Evolutionary conservation across 2,888 invertebrate genomes (phyloP), one percentile per base, ranked within the genome.

Genomic region (Spilarctia lutea): DNA sequence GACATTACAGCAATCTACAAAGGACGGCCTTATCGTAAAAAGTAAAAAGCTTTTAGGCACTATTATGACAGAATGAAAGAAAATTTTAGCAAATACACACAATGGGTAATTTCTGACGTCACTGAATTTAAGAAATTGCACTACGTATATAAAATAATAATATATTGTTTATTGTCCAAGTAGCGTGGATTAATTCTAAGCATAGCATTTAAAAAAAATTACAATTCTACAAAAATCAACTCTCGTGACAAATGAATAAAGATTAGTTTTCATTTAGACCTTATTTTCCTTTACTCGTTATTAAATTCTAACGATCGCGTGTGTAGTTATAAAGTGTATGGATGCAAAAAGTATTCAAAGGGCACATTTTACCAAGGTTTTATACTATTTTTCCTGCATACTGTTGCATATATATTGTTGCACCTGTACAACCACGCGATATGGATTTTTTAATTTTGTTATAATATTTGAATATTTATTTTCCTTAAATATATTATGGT

Each of bases 1-100:
- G 48, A 48, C 11, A 68, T 27, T 45, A 11, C 45, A 68, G 27
- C 27, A 20, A 4, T 48, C 10, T 45, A 68, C 20, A 68, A 48
- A 33, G 48, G 48, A 24, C 33, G 68, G 30, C 68, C 45, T 45
- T 68, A 20, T 68, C 68, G 24, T 33, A 33, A 68, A 68, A 30
- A 48, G 20, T 68, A 33, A 8, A 48, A 68, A 45, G 18, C 8
- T 30, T 68, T 45, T 20, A 30, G 48, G 48, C 68, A 24, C 45
- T 10, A 30, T 20, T 68, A 45, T 68, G 7, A 24, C 18, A 42
- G 45, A 20, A 67, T 20, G 45, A 68, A 68, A 11, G 45, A 45
- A 68, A 3, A 56, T 56, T 56, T 11, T 48, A 30, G 20, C 27
- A 24, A n/a, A 68, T 27, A 60, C 60, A 60, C 16, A 60, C 13